phyloP scores from a whole-genome alignment of 2,797 vertebrate genomes.

The Nothura maculosa region DNA sequence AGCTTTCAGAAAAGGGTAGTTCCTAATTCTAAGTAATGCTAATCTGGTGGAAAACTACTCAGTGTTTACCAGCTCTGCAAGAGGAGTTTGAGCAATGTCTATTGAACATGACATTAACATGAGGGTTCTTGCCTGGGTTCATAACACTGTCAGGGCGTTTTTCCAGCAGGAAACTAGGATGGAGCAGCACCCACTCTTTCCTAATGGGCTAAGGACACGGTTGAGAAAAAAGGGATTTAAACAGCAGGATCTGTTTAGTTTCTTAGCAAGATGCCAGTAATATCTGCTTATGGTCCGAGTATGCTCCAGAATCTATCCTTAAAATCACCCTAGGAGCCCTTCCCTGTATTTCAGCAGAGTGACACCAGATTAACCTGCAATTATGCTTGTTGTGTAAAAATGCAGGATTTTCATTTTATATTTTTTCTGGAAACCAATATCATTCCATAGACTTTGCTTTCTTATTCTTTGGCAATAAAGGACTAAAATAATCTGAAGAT shows the following conservation, averaged over 20 bases:
- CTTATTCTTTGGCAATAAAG: background rate
- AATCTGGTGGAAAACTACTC: background rate
- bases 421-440: background rate
- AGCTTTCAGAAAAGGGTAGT: background rate
- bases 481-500: background rate
- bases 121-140: background rate
- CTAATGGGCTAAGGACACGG: background rate
- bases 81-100: background rate
- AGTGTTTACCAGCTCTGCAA: background rate
- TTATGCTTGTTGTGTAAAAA: background rate
- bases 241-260: accelerated
- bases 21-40: background rate
- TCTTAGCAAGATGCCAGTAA: background rate
- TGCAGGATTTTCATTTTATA: background rate
- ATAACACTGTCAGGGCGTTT: background rate
- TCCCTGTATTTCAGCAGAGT: background rate
- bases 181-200: background rate
- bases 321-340: background rate
- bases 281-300: background rate
- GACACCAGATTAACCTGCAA: accelerated
- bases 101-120: background rate
- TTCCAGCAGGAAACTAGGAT: background rate
- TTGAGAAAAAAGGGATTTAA: background rate
- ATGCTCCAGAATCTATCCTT: background rate
- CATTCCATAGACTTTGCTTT: background rate